Percentiles rank a stretch among this genome's conserved stretches.
Conservation (phyloP, 2,888 invertebrate genomes). For the Antitype chi region DNA sequence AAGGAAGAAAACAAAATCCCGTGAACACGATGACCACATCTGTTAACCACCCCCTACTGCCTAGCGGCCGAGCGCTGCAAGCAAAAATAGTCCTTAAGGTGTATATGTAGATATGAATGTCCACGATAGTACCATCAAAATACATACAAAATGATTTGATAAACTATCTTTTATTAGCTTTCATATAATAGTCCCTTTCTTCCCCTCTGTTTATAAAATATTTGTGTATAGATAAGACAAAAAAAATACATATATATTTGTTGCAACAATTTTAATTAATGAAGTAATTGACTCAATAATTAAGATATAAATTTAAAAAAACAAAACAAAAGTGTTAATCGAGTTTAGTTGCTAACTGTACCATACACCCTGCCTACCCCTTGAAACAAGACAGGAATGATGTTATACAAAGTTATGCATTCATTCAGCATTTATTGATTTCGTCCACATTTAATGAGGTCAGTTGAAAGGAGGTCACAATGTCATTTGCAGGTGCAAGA, state of each 20-base stretch:
- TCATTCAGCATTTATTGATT: slow-evolving; percentile 20
- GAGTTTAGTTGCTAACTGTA: no score
- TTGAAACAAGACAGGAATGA: neutral
- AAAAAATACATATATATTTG: neutral
- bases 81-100: no score
- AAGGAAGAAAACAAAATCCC: no score
- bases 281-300: neutral
- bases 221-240: neutral
- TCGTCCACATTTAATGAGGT: neutral
- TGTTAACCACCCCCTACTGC: no score
- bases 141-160: neutral
- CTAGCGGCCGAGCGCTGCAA: no score
- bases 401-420: no score
- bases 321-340: neutral
- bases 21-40: no score
- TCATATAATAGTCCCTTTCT: neutral
- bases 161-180: neutral
- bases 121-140: neutral
- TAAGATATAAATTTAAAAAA: no score
- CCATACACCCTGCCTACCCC: neutral
- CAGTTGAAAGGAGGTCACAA: slow-evolving; percentile 25
- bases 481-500: slow-evolving; percentile 5
- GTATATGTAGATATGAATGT: no score
- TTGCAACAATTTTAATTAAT: neutral
- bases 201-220: neutral